Evolutionary conservation across 2,113 vertebrate species (phyloP).

Genomic region (Cygnus buccinator): DNA sequence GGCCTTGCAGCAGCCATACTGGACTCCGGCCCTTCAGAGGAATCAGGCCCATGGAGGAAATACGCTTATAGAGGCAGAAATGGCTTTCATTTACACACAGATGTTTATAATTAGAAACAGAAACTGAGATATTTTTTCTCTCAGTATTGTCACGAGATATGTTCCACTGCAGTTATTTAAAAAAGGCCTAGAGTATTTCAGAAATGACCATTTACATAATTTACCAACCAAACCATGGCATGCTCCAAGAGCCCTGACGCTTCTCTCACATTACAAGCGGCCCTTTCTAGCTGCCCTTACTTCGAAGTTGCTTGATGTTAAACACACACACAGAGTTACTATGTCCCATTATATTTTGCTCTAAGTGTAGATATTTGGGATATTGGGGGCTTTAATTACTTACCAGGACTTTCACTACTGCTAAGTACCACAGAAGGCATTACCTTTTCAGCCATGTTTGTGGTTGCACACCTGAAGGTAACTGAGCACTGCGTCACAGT

Average conservation of each 20-base stretch:
- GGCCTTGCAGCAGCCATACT: neutral
- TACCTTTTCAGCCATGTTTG: neutral
- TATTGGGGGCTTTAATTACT: slow-evolving; percentile 14
- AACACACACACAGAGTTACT: neutral
- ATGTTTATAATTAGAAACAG: neutral
- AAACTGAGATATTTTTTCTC: neutral
- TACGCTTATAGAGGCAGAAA: neutral
- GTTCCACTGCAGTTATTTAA: neutral
- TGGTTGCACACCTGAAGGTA: neutral
- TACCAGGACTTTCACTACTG: neutral
- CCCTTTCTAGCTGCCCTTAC: neutral
- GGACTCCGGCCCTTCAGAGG: neutral
- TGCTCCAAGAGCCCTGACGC: neutral
- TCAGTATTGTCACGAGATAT: neutral
- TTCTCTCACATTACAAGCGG: neutral
- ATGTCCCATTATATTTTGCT: neutral
- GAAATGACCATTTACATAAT: neutral
- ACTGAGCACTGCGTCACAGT: neutral
- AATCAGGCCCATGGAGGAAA: neutral
- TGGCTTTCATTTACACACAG: neutral
- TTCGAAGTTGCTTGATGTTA: neutral
- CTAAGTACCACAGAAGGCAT: neutral
- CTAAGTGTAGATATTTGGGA: neutral
- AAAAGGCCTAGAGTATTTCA: neutral
- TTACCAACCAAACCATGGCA: neutral